Conservation (phyloP, 1,140 invertebrate genomes). For the Drosophila subpulchrella region DNA sequence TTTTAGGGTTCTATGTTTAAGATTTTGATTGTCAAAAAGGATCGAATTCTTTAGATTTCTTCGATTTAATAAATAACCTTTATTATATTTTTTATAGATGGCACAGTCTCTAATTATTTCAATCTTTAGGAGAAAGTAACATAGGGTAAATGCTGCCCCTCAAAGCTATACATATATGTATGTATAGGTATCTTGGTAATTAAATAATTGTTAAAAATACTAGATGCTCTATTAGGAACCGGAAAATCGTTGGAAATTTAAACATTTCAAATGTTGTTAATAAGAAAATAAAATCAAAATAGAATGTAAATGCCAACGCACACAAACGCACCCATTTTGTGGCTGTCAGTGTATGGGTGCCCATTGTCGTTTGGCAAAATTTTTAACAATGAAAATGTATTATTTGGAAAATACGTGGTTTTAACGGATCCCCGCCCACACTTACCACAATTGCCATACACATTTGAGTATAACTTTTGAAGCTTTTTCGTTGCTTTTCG, state of each 20-base stretch:
- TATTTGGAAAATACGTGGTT: background rate
- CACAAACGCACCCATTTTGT: conserved; percentile 4
- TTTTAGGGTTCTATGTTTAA: too few relatives aligned
- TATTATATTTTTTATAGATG: too few relatives aligned
- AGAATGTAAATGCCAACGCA: conserved; percentile 12
- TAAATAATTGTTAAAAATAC: background rate
- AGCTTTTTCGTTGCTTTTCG: conserved; percentile 71
- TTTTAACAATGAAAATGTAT: background rate
- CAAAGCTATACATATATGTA: too few relatives aligned
- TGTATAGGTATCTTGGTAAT: background rate
- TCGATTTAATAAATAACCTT: too few relatives aligned
- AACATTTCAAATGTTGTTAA: background rate
- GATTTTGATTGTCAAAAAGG: too few relatives aligned
- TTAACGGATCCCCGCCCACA: background rate
- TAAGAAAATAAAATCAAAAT: background rate
- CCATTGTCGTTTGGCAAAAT: background rate
- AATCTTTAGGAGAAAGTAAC: too few relatives aligned
- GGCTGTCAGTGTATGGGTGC: background rate
- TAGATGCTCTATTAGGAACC: background rate
- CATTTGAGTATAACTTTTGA: conserved; percentile 78
- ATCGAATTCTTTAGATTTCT: too few relatives aligned
- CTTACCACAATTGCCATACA: conserved; percentile 82
- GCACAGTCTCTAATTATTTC: too few relatives aligned
- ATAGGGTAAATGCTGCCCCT: too few relatives aligned
- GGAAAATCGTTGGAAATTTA: background rate